Evolutionary conservation across 2,113 vertebrate species (phyloP).

Genomic region (Mormoops blainvillei): DNA sequence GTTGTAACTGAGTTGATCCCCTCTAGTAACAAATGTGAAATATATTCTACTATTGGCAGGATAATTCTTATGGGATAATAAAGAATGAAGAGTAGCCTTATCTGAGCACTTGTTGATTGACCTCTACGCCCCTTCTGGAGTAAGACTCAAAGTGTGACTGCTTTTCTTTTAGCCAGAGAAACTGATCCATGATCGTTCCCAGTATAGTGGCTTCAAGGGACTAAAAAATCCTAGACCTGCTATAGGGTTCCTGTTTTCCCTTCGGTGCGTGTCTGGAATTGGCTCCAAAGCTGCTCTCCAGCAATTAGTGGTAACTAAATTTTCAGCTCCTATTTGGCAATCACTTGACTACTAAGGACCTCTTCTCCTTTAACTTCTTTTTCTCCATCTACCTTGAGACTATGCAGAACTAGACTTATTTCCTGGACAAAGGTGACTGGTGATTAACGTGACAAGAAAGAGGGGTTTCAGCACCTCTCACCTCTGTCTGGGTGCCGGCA

Average conservation of each 20-base stretch:
- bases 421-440: background rate
- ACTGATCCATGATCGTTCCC: background rate
- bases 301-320: background rate
- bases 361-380: background rate
- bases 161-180: background rate
- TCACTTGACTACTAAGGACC: background rate
- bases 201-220: background rate
- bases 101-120: background rate
- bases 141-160: background rate
- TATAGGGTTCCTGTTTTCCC: background rate
- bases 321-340: background rate
- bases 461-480: background rate
- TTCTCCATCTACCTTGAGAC: background rate
- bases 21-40: conserved; percentile 13
- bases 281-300: background rate
- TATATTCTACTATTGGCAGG: background rate
- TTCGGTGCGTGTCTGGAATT: background rate
- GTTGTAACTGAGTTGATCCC: background rate
- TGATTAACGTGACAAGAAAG: background rate
- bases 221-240: background rate
- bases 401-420: background rate
- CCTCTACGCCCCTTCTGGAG: background rate
- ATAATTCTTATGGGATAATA: background rate
- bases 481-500: background rate
- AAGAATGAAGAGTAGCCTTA: background rate